These are phyloP conservation scores for Bubo scandiacus DNA, from an alignment of 2,113 vertebrate genomes.

Conservation along the genomic window DNA sequence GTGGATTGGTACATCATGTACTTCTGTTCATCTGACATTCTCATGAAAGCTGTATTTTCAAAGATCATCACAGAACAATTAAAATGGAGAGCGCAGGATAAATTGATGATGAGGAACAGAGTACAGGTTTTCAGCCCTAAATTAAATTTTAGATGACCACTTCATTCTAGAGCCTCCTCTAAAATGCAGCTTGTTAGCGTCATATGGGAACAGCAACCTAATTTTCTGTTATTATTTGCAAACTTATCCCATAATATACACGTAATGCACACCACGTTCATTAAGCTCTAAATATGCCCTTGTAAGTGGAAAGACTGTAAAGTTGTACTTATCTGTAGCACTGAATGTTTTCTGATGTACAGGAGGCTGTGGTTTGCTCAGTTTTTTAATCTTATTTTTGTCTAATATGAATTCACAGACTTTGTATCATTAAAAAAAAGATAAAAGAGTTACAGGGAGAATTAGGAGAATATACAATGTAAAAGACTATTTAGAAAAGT, in stretches of 20 bases:
- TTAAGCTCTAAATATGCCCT: background rate
- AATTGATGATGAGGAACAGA: background rate
- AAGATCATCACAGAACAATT: background rate
- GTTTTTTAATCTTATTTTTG: background rate
- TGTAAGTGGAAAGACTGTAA: background rate
- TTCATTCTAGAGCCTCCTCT: background rate
- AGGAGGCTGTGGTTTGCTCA: background rate
- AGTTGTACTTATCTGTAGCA: background rate
- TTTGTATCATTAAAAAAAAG: background rate
- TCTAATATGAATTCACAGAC: background rate
- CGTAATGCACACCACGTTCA: background rate
- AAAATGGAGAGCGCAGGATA: background rate
- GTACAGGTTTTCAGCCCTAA: background rate
- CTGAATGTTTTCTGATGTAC: background rate
- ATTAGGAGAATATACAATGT: background rate
- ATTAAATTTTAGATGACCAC: background rate
- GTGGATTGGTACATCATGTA: background rate
- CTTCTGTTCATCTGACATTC: background rate
- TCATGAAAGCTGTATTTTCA: background rate
- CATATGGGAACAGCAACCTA: background rate
- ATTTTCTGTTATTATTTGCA: background rate
- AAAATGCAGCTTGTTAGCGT: background rate
- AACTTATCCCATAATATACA: background rate
- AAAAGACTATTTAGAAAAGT: background rate
- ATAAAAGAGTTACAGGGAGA: background rate